phyloP scores from a whole-genome alignment of 2,888 invertebrate genomes.

The Harpagoxenus sublaevis region DNA sequence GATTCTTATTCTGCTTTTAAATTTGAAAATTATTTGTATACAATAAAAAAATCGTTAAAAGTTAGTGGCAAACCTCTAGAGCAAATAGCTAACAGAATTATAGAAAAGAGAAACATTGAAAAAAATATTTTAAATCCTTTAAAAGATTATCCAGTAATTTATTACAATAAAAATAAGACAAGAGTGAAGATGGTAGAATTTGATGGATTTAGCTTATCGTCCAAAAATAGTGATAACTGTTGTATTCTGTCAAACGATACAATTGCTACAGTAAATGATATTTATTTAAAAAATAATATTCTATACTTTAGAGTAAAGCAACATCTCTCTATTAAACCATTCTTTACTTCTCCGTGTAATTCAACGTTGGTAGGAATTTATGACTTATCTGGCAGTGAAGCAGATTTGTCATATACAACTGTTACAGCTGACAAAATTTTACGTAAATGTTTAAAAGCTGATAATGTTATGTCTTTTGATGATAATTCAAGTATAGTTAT shows the following conservation, averaged over 20 bases:
- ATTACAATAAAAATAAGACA: neutral
- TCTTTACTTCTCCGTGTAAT: constrained; percentile 5
- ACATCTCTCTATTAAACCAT: constrained; percentile 12
- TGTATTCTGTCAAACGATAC: neutral
- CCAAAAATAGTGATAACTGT: neutral
- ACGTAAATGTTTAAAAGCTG: constrained; percentile 19
- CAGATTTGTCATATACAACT: neutral
- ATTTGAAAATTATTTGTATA: constrained; percentile 9
- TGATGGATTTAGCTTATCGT: constrained; percentile 2
- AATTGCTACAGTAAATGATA: constrained; percentile 13
- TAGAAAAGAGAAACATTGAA: neutral
- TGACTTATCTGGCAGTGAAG: neutral
- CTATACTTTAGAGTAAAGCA: constrained; percentile 10
- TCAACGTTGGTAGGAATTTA: constrained; percentile 19
- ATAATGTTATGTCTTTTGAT: constrained; percentile 23
- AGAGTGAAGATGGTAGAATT: neutral
- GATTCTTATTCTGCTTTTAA: constrained; percentile 12
- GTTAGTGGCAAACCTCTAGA: neutral
- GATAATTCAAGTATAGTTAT: constrained; percentile 22
- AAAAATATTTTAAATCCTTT: neutral
- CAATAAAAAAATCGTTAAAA: constrained; percentile 14
- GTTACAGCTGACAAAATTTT: constrained; percentile 13
- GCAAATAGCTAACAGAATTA: constrained; percentile 7
- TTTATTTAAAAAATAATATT: constrained; percentile 9
- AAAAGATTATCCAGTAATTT: neutral